These are phyloP conservation scores for Platorchestia sp. DNA, from an alignment of 1,140 invertebrate species.

Conservation along the genomic window DNA sequence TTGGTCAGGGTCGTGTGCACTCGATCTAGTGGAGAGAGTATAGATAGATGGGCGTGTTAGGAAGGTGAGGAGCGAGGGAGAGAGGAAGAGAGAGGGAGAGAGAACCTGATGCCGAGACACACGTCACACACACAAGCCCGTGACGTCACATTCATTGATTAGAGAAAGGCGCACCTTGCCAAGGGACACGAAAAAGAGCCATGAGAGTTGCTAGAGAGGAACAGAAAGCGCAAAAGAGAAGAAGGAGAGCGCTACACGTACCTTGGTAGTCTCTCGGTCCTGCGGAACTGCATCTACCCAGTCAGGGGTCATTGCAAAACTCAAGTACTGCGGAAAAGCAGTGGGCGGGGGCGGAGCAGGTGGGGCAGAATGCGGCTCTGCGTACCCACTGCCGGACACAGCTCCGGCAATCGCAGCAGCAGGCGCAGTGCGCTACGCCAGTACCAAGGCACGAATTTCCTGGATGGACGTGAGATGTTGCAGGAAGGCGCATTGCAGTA, in stretches of 20 bases:
- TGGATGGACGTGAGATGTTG: not conserved
- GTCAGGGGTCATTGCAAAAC: conserved; percentile 6
- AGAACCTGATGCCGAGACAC: conserved; percentile 7
- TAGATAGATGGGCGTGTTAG: not conserved
- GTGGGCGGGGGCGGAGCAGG: not conserved
- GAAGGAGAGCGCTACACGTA: not conserved
- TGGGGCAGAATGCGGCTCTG: not conserved
- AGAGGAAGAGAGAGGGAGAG: conserved; percentile 54
- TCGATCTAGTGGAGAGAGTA: not conserved
- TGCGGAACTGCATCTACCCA: not conserved
- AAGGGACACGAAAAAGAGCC: conserved; percentile 28
- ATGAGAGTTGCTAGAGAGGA: conserved; percentile 15
- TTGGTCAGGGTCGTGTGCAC: not conserved
- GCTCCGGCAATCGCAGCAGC: not conserved
- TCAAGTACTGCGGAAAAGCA: not conserved
- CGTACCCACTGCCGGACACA: not conserved
- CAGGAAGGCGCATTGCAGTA: not conserved
- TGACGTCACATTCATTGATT: conserved; percentile 54
- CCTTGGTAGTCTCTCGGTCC: not conserved
- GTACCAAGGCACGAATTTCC: not conserved
- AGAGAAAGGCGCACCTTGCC: conserved; percentile 39
- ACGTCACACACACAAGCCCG: conserved; percentile 24
- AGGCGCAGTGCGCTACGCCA: not conserved
- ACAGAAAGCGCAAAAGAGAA: conserved; percentile 6
- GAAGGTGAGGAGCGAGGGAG: not conserved